These are phyloP conservation scores for Mormyrus hasselquistii DNA, from an alignment of 2,797 vertebrate species.

Conservation along the genomic window DNA sequence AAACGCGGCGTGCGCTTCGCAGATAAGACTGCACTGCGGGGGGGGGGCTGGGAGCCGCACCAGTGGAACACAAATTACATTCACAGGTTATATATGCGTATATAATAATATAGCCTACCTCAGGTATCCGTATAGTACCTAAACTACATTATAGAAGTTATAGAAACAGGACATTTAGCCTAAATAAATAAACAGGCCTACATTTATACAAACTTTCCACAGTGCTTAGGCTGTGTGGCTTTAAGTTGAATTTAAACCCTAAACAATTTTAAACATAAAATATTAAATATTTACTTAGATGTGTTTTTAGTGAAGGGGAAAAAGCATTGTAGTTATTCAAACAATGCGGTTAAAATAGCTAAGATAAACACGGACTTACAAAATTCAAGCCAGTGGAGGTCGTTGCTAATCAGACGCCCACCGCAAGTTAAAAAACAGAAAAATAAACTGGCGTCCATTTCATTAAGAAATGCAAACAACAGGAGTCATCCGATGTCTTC, in stretches of 20 bases:
- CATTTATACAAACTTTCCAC: neutral
- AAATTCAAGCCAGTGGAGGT: neutral
- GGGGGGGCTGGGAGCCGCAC: neutral
- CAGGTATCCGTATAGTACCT: neutral
- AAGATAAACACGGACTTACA: neutral
- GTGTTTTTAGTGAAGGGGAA: neutral
- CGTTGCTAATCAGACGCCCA: neutral
- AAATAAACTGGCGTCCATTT: neutral
- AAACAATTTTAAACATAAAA: neutral
- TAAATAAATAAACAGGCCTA: neutral
- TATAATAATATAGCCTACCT: neutral
- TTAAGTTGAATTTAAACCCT: neutral
- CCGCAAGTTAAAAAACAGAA: slow-evolving; percentile 7
- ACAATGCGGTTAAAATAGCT: neutral
- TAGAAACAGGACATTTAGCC: neutral
- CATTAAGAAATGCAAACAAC: neutral
- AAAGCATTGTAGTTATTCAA: neutral
- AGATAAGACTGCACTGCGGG: neutral
- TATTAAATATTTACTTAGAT: neutral
- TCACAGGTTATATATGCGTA: neutral
- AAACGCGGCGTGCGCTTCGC: neutral
- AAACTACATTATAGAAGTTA: neutral
- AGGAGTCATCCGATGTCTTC: neutral
- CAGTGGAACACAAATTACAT: neutral
- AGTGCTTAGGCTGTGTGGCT: neutral